Percentiles rank a stretch among this genome's conserved stretches.
Conservation (phyloP, 2,113 vertebrate species). For the Brachypteracias leptosomus region DNA sequence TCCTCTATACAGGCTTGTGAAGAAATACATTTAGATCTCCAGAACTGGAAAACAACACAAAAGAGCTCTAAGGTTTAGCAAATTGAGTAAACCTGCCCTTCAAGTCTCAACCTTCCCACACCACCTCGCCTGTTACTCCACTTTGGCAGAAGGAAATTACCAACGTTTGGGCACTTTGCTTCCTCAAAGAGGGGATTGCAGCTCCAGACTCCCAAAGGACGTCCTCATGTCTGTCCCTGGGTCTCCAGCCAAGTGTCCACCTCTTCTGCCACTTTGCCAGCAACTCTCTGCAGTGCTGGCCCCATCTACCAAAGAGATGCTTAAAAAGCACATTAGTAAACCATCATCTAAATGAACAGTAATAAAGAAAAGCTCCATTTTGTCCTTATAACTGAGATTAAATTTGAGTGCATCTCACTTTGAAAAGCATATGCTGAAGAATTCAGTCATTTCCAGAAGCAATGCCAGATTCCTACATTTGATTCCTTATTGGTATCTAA, state of each 20-base stretch:
- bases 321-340: background rate
- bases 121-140: background rate
- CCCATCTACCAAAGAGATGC: background rate
- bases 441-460: background rate
- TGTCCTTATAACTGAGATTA: background rate
- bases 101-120: background rate
- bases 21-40: background rate
- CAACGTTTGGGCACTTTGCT: background rate
- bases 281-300: background rate
- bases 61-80: background rate
- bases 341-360: background rate
- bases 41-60: background rate
- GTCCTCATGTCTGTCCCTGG: too few species aligned
- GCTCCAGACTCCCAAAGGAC: background rate
- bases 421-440: background rate
- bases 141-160: background rate
- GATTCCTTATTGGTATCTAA: background rate
- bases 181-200: background rate
- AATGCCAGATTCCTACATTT: background rate
- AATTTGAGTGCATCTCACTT: background rate
- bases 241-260: background rate
- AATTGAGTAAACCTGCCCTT: background rate
- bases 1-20: background rate
- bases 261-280: background rate
- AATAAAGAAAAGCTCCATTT: background rate